These are phyloP conservation scores for Drosophila siamana DNA, from an alignment of 2,888 invertebrate species.

Conservation along the genomic window DNA sequence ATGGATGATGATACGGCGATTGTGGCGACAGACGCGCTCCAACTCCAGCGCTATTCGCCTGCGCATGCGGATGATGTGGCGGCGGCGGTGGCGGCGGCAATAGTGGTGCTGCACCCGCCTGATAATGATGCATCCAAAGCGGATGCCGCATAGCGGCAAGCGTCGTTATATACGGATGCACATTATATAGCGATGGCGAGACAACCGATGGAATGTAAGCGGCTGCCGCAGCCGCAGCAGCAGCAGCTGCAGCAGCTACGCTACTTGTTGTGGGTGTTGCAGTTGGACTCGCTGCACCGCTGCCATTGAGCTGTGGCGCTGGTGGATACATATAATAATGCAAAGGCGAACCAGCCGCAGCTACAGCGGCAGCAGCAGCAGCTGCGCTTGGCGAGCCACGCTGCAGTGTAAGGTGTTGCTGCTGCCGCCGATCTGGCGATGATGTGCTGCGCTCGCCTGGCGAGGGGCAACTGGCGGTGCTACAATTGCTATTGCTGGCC, in stretches of 20 bases:
- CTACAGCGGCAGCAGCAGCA: conserved; percentile 58
- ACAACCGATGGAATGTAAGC: conserved; percentile 84
- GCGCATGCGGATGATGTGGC: conserved; percentile 52
- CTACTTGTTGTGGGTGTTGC: conserved; percentile 42
- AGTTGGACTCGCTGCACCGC: conserved; percentile 73
- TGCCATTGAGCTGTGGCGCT: conserved; percentile 80
- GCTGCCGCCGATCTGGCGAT: conserved; percentile 71
- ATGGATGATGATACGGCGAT: conserved; percentile 82
- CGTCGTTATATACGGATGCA: conserved; percentile 83
- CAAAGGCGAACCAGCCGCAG: conserved; percentile 72
- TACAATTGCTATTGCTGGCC: conserved; percentile 69
- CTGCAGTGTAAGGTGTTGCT: conserved; percentile 70
- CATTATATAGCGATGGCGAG: conserved; percentile 77
- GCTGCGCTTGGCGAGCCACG: conserved; percentile 72
- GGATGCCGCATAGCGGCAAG: conserved; percentile 86
- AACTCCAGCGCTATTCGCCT: conserved; percentile 64
- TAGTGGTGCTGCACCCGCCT: conserved; percentile 82
- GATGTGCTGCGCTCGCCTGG: conserved; percentile 76
- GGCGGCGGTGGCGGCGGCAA: conserved; percentile 73
- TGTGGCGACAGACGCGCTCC: conserved; percentile 85
- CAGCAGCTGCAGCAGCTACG: conserved; percentile 68
- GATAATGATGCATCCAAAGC: conserved; percentile 86
- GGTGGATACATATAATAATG: conserved; percentile 85
- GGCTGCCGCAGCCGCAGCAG: conserved; percentile 82
- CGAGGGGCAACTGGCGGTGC: conserved; percentile 72